Evolutionary conservation across 1,140 invertebrate genomes (phyloP).

Genomic region (Phocides pigmalion): DNA sequence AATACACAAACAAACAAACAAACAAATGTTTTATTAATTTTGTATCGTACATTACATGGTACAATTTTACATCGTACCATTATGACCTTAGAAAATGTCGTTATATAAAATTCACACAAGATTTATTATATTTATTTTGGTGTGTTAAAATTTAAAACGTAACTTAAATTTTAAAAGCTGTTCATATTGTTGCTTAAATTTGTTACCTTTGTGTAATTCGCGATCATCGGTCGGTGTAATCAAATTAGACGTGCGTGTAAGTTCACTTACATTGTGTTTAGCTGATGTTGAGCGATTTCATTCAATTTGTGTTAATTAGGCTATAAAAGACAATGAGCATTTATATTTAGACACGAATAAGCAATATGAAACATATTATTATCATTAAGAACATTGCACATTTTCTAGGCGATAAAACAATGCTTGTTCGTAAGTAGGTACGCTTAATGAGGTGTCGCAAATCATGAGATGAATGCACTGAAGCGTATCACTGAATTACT

Average conservation of each 20-base stretch:
- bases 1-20: too few relatives aligned
- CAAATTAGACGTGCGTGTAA: slow-evolving; percentile 15
- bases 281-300: slow-evolving; percentile 31
- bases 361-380: slow-evolving; percentile 47
- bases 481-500: slow-evolving; percentile 27
- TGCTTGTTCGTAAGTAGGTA: slow-evolving; percentile 48
- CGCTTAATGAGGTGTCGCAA: slow-evolving; percentile 53
- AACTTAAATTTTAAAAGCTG: too few relatives aligned
- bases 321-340: slow-evolving; percentile 45
- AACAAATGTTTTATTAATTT: too few relatives aligned
- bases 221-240: slow-evolving; percentile 10
- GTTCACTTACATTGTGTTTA: slow-evolving; percentile 35
- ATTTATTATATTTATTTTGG: too few relatives aligned
- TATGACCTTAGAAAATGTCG: too few relatives aligned
- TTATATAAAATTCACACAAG: too few relatives aligned
- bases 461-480: slow-evolving; percentile 23
- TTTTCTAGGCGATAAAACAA: slow-evolving; percentile 46
- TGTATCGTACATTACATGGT: too few relatives aligned
- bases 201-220: background rate
- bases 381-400: slow-evolving; percentile 39
- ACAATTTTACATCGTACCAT: too few relatives aligned
- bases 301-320: slow-evolving; percentile 46
- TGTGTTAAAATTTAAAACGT: too few relatives aligned
- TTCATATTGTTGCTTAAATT: background rate
- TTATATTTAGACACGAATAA: slow-evolving; percentile 35